Base-by-base conservation (phyloP, 2,888 invertebrate species). In the Lochmaea crataegi region DNA sequence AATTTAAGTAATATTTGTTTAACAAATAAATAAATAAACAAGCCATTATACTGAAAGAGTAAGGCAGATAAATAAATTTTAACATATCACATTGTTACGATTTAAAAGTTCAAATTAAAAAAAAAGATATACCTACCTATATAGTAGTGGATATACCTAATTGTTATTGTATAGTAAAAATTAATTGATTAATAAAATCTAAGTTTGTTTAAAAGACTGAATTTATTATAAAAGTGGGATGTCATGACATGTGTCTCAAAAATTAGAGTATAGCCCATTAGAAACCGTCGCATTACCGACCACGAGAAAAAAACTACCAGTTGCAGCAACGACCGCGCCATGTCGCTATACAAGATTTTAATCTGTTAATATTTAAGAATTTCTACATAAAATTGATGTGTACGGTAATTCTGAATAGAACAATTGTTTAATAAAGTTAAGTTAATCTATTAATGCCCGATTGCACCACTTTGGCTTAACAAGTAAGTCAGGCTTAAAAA, bases 111-210 rank as follows among this genome's bases (percentile, higher is more conserved):
- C 51, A 53, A 53, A 48, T 48, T 48, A 12, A 48, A 48, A 48
- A 53, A 16, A 53, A 48, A 48, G 12, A 48, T 48, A 48, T 48
- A 48, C 48, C 48, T 48, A 48, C 48, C 48, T 53, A 53, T 16
- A n/a, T 53, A 12, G 16, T 53, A 53, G 16, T 53, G n/a, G n/a
- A n/a, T n/a, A 16, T n/a, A 16, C 3, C n/a, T 51, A 51, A 53
- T 53, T 53, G 51, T 53, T 53, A 53, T 53, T 53, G 51, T 53
- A 53, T 16, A 53, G 51, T 53, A 53, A 53, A 53, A 16, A 53
- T 53, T 9, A 18, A 53, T 53, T 53, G 51, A 16, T 53, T 53
- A 16, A 53, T 53, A 9, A 16, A 53, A 53, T 53, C 16, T 16
- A 53, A 5, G 51, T 53, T 53, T 53, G 51, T 53, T 53, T 53